Evolutionary conservation across 2,888 invertebrate genomes (phyloP).

Genomic region (Ptycholaimellus sp.): DNA sequence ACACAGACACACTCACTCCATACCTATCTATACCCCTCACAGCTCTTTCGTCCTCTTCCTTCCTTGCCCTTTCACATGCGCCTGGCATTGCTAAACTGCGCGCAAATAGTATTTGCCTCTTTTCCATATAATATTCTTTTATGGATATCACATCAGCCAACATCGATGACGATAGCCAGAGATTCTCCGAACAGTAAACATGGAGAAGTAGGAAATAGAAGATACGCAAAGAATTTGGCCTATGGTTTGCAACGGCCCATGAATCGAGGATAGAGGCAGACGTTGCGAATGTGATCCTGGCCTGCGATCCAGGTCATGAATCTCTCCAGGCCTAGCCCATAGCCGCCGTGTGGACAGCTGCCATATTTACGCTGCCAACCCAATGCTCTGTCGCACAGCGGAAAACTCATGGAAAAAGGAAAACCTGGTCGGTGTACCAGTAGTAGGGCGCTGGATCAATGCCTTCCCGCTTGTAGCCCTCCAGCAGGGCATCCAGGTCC

Average conservation of each 20-base stretch:
- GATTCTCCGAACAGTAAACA: too few relatives aligned
- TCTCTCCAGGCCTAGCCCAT: slow-evolving; percentile 83
- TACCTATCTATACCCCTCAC: too few relatives aligned
- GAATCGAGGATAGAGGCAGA: slow-evolving; percentile 87
- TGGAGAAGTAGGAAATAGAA: too few relatives aligned
- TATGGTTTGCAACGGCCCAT: slow-evolving; percentile 58
- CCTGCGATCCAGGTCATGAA: slow-evolving; percentile 89
- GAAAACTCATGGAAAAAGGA: slow-evolving; percentile 7
- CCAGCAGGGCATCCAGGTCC: slow-evolving; percentile 56
- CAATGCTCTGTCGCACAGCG: background rate
- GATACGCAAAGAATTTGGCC: too few relatives aligned
- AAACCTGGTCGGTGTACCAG: slow-evolving; percentile 82
- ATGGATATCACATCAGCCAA: too few relatives aligned
- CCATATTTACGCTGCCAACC: slow-evolving; percentile 59
- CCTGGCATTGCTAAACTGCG: too few relatives aligned
- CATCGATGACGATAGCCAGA: too few relatives aligned
- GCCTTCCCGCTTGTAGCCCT: slow-evolving; percentile 58
- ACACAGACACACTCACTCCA: too few relatives aligned
- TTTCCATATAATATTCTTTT: too few relatives aligned
- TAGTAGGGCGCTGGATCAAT: slow-evolving; percentile 84
- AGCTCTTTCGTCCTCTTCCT: too few relatives aligned
- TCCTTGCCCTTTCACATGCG: too few relatives aligned
- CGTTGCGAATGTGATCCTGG: slow-evolving; percentile 83
- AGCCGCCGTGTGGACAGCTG: slow-evolving; percentile 83
- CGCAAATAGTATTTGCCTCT: too few relatives aligned